Percentiles rank a stretch among this genome's conserved stretches.
Evolutionary conservation across 2,888 invertebrate species (phyloP).

Genomic region (Hydriomena furcata): DNA sequence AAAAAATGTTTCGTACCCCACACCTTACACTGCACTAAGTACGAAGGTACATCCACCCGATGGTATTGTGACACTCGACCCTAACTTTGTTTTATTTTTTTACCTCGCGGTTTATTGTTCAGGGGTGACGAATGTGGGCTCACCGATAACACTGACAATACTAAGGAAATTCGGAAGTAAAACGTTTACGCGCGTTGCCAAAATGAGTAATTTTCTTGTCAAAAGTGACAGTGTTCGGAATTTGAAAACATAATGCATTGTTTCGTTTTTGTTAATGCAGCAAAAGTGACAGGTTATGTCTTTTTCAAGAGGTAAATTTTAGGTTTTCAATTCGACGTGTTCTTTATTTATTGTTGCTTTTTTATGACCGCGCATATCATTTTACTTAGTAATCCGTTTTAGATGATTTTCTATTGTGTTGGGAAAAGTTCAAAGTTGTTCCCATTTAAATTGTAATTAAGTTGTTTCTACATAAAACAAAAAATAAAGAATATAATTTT

Average conservation of each 20-base stretch:
- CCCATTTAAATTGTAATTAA: too few species aligned
- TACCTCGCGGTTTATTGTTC: constrained; percentile 55
- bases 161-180: constrained; percentile 30
- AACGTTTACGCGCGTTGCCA: constrained; percentile 19
- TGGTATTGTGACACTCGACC: constrained; percentile 61
- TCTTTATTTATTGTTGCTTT: too few species aligned
- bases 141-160: constrained; percentile 40
- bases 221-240: constrained; percentile 15
- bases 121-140: constrained; percentile 48
- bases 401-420: too few species aligned
- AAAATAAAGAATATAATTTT: too few species aligned
- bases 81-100: constrained; percentile 61
- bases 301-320: too few species aligned
- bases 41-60: constrained; percentile 45
- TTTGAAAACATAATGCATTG: constrained; percentile 7
- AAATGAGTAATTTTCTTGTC: constrained; percentile 18
- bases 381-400: too few species aligned
- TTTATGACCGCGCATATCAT: too few species aligned
- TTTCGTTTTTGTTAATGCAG: background rate
- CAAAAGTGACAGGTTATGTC: too few species aligned
- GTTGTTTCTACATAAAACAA: too few species aligned
- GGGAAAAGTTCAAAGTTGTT: too few species aligned
- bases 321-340: too few species aligned
- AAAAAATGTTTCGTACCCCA: constrained; percentile 30
- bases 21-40: constrained; percentile 49